Evolutionary conservation across 2,797 vertebrate genomes (phyloP), one percentile per base, ranked within the genome.

Genomic region (Sparidentex hasta): DNA sequence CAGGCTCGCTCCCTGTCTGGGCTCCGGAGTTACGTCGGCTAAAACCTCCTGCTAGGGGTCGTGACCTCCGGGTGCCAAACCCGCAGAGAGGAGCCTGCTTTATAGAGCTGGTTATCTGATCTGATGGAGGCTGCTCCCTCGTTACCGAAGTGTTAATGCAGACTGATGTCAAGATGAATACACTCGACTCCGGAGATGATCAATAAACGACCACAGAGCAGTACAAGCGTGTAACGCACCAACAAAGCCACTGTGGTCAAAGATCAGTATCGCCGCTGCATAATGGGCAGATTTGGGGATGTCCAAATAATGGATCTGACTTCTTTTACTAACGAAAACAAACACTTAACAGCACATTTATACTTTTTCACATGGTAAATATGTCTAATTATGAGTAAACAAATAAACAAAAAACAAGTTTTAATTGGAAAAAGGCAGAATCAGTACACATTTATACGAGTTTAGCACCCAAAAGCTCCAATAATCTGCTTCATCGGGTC

Each of bases 111-210:
- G 92, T 94, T 93, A 95, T 94, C 92, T 90, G 91, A 94, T 95
- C 92, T 93, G 90, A 95, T 92, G 76, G 91, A 92, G 86, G 80
- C 79, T 59, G 86, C 86, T 92, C 91, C 90, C 94, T 95, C 90
- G 92, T 95, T 96, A 95, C 93, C 70, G 51, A 89, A 90, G 94
- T 92, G 93, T 94, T 96, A 93, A 95, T 95, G 90, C 92, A 82
- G 92, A 91, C 78, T 44, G 83, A 93, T 92, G 95, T 96, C 95
- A 96, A 94, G 93, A 94, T 87, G 93, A 95, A 96, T 95, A 94
- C 92, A 85, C 87, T 93, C 90, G 84, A 87, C 88, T 82, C 83
- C 88, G 70, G 73, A 65, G 55, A 84, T 93, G 94, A 96, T 95
- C 95, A 93, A 95, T 95, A 95, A 91, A 81, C 54, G 83, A 86